phyloP scores from a whole-genome alignment of 2,797 vertebrate genomes.

The Anguilla pacifica region DNA sequence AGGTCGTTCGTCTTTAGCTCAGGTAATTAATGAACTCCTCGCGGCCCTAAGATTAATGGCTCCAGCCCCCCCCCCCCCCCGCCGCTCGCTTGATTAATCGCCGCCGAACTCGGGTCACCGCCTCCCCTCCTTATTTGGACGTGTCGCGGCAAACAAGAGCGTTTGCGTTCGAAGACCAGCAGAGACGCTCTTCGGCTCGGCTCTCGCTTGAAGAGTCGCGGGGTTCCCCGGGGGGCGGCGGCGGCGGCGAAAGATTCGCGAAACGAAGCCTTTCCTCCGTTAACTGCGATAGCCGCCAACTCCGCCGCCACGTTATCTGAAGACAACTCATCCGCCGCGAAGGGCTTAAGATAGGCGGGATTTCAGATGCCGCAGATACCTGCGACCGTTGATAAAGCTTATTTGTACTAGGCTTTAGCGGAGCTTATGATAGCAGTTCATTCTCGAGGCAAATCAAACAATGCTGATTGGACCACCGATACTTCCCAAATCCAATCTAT shows the following conservation, averaged over 20 bases:
- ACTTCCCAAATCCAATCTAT: not conserved
- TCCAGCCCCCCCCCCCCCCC: conserved; percentile 45
- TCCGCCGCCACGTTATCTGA: not conserved
- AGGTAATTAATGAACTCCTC: conserved; percentile 51
- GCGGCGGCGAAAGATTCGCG: not conserved
- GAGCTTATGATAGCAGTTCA: not conserved
- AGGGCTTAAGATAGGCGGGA: not conserved
- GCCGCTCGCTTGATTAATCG: conserved; percentile 63
- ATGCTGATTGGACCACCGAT: not conserved
- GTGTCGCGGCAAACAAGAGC: conserved; percentile 59
- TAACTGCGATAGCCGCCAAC: not conserved
- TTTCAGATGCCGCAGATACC: not conserved
- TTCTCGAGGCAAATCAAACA: not conserved
- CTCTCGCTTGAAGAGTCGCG: not conserved
- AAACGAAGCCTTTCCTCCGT: not conserved
- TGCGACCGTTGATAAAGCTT: not conserved
- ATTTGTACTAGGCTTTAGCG: not conserved
- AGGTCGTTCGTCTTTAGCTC: conserved; percentile 26
- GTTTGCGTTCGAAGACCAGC: conserved; percentile 55
- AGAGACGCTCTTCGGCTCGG: conserved; percentile 34
- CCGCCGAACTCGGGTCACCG: conserved; percentile 55
- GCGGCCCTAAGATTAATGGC: conserved; percentile 59
- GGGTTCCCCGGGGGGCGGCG: no score
- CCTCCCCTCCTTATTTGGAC: conserved; percentile 54
- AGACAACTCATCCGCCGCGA: not conserved